Conservation (phyloP, 2,797 vertebrate species). For the Adrianichthys oophorus region DNA sequence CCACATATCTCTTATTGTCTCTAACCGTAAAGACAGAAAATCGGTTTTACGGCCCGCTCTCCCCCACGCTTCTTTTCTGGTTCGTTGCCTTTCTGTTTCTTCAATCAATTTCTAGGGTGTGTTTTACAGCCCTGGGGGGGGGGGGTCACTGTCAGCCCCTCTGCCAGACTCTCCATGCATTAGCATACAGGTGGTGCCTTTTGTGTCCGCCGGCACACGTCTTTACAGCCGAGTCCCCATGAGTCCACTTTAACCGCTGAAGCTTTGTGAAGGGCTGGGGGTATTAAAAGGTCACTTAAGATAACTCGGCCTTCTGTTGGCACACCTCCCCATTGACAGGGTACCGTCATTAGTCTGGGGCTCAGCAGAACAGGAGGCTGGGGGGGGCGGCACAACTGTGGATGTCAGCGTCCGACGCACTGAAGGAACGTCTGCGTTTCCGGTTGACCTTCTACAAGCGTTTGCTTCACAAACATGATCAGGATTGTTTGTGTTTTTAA, state of each 20-base stretch:
- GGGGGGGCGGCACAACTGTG: constrained; percentile 11
- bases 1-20: constrained; percentile 55
- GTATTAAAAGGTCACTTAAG: constrained; percentile 76
- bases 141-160: constrained; percentile 46
- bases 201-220: constrained; percentile 72
- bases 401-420: constrained; percentile 27
- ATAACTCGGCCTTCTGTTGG: constrained; percentile 71
- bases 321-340: constrained; percentile 57
- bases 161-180: constrained; percentile 47
- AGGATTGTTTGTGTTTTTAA: constrained; percentile 10
- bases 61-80: constrained; percentile 46
- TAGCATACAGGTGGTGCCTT: constrained; percentile 79
- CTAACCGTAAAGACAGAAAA: constrained; percentile 72
- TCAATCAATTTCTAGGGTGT: constrained; percentile 66
- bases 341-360: constrained; percentile 50
- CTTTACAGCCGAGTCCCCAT: constrained; percentile 56
- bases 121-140: constrained; percentile 44
- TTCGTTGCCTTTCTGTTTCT: constrained; percentile 39
- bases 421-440: constrained; percentile 32
- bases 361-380: neutral
- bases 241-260: constrained; percentile 56
- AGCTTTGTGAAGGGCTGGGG: constrained; percentile 48
- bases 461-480: constrained; percentile 15
- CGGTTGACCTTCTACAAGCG: constrained; percentile 28
- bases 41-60: constrained; percentile 72